Percentiles rank a stretch among this genome's conserved stretches.
Conservation (phyloP, 2,113 vertebrate genomes). For the Pachycephala philippinensis region DNA sequence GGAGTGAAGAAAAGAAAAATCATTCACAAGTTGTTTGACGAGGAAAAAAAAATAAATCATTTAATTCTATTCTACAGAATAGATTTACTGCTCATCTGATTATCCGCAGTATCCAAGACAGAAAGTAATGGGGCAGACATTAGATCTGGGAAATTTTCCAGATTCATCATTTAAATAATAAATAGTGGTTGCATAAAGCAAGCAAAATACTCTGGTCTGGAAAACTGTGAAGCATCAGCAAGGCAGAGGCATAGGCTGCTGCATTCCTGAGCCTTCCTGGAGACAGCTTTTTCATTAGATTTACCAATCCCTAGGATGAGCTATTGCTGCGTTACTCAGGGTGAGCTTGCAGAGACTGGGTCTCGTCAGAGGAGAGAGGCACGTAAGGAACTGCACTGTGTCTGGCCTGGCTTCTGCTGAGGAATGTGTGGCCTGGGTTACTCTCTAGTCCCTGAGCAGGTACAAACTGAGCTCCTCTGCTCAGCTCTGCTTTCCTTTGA, state of each 20-base stretch:
- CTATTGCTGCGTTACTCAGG: not conserved
- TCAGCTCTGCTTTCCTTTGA: not conserved
- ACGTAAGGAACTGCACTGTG: not conserved
- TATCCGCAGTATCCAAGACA: not conserved
- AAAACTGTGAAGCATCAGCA: not conserved
- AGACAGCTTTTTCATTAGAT: not conserved
- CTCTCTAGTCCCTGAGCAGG: not conserved
- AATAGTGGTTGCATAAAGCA: not conserved
- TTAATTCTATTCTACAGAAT: not conserved
- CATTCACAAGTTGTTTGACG: not conserved
- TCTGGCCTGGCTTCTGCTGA: not conserved
- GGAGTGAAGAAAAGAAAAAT: conserved; percentile 13
- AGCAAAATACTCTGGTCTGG: not conserved
- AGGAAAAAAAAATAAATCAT: not conserved
- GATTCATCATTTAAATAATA: conserved; percentile 14
- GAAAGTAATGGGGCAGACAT: not conserved
- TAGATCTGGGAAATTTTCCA: conserved; percentile 17
- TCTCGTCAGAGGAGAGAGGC: not conserved
- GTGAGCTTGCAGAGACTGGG: not conserved
- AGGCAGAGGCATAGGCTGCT: not conserved
- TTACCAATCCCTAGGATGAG: not conserved
- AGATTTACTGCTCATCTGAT: conserved; percentile 12
- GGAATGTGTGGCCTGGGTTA: not conserved
- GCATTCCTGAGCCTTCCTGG: not conserved
- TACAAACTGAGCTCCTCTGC: not conserved